These are phyloP conservation scores for Cassiopea xamachana DNA, from an alignment of 30 jellyfish, hydroid and myxozoan species.

Conservation along the genomic window DNA sequence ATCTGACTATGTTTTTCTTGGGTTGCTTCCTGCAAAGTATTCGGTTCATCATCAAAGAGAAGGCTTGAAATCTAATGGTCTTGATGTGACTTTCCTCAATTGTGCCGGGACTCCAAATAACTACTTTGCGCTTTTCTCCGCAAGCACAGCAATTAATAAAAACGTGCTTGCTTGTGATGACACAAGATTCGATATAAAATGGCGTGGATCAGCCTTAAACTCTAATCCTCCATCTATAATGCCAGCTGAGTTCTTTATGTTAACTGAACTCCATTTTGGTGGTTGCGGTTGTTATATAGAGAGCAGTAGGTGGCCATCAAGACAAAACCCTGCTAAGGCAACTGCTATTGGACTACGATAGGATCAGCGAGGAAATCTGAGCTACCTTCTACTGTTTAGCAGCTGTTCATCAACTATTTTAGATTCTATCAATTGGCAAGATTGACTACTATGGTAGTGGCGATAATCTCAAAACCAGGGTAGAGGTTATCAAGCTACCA, in stretches of 20 bases:
- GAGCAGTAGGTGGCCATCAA: conserved; percentile 45
- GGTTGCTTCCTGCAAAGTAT: conserved; percentile 19
- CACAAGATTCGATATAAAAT: conserved; percentile 32
- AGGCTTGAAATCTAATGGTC: conserved; percentile 37
- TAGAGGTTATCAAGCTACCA: no score
- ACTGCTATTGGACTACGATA: conserved; percentile 27
- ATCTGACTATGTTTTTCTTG: conserved; percentile 39
- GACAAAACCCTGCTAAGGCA: neutral
- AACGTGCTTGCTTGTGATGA: neutral
- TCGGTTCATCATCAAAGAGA: neutral
- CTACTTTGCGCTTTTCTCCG: conserved; percentile 26
- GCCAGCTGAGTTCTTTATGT: conserved; percentile 36
- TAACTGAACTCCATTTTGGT: conserved; percentile 51
- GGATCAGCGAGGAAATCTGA: no score
- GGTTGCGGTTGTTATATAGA: conserved; percentile 75
- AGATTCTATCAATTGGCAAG: no score
- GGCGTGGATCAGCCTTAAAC: conserved; percentile 29
- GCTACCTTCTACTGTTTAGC: no score
- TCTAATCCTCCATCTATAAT: neutral
- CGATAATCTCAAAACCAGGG: no score
- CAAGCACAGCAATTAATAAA: conserved; percentile 1
- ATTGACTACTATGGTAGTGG: no score
- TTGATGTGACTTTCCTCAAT: neutral
- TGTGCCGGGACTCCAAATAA: conserved; percentile 32
- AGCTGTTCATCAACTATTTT: no score